A percentile compares a stretch with the other conserved stretches of the same genome.
phyloP scores from a whole-genome alignment of 2,888 invertebrate species.

The Cheilosia scutellata region DNA sequence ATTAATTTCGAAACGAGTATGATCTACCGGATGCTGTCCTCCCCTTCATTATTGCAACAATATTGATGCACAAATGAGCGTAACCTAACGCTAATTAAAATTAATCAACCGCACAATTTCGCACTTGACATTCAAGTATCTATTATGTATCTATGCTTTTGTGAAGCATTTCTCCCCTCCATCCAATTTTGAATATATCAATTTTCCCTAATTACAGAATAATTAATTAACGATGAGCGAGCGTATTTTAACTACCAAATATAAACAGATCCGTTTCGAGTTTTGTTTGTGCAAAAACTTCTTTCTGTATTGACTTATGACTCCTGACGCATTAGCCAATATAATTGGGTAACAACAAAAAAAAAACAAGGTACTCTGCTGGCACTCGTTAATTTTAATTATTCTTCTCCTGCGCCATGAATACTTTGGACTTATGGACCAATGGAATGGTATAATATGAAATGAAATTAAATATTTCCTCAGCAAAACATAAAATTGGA shows the following conservation, averaged over 20 bases:
- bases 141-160: conserved; percentile 2
- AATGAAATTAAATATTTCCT: conserved; percentile 61
- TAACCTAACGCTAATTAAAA: conserved; percentile 62
- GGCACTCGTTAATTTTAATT: conserved; percentile 59
- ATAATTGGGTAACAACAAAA: conserved; percentile 4
- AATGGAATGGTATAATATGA: conserved; percentile 26
- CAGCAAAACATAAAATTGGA: conserved; percentile 61
- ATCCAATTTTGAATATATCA: conserved; percentile 14
- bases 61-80: conserved; percentile 33
- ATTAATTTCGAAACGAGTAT: conserved; percentile 36
- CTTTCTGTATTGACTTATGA: not conserved
- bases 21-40: conserved; percentile 3
- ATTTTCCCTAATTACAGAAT: conserved; percentile 49
- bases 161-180: conserved; percentile 12
- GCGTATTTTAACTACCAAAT: not conserved
- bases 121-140: conserved; percentile 7
- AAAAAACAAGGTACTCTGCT: conserved; percentile 18
- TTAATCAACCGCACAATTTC: conserved; percentile 63
- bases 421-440: not conserved
- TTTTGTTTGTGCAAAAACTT: not conserved
- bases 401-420: conserved; percentile 1
- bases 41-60: conserved; percentile 42
- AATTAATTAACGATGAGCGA: conserved; percentile 55
- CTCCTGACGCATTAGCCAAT: not conserved
- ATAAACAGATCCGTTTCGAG: not conserved